These are phyloP conservation scores for Pherbina coryleti DNA, from an alignment of 2,888 invertebrate species.

Conservation along the genomic window DNA sequence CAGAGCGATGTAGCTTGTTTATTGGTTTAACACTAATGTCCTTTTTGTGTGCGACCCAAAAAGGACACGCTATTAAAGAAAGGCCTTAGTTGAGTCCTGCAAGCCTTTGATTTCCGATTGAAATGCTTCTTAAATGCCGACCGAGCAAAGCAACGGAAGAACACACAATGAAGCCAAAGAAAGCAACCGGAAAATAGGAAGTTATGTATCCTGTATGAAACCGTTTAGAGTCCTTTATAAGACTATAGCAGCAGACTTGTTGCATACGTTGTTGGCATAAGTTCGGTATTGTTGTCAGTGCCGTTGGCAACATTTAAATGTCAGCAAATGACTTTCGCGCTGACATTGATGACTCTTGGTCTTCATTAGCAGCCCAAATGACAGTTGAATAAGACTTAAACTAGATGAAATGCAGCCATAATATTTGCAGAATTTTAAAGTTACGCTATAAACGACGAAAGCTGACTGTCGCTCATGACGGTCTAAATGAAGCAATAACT, in stretches of 20 bases:
- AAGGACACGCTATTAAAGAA: neutral
- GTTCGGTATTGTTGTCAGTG: neutral
- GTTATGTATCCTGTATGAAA: slow-evolving; percentile 27
- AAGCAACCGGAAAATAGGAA: neutral
- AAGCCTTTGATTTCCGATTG: slow-evolving; percentile 64
- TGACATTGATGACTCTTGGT: slow-evolving; percentile 30
- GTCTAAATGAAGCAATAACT: slow-evolving; percentile 25
- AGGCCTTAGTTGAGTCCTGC: slow-evolving; percentile 50
- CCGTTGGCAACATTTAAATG: slow-evolving; percentile 18
- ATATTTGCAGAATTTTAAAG: neutral
- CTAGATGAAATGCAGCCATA: slow-evolving; percentile 13
- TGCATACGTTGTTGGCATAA: neutral
- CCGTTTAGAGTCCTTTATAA: neutral
- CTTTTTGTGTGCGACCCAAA: slow-evolving; percentile 25
- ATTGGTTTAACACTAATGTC: slow-evolving; percentile 40
- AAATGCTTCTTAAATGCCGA: slow-evolving; percentile 57
- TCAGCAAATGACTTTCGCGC: slow-evolving; percentile 1
- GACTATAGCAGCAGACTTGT: slow-evolving; percentile 1
- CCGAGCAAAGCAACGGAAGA: slow-evolving; percentile 45
- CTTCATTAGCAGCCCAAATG: neutral
- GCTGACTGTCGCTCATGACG: neutral
- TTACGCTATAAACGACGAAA: neutral
- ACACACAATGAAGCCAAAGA: neutral
- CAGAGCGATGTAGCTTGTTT: slow-evolving; percentile 32
- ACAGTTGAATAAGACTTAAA: neutral